These are phyloP conservation scores for Philereme vetulata DNA, from an alignment of 2,888 invertebrate species.

Conservation along the genomic window DNA sequence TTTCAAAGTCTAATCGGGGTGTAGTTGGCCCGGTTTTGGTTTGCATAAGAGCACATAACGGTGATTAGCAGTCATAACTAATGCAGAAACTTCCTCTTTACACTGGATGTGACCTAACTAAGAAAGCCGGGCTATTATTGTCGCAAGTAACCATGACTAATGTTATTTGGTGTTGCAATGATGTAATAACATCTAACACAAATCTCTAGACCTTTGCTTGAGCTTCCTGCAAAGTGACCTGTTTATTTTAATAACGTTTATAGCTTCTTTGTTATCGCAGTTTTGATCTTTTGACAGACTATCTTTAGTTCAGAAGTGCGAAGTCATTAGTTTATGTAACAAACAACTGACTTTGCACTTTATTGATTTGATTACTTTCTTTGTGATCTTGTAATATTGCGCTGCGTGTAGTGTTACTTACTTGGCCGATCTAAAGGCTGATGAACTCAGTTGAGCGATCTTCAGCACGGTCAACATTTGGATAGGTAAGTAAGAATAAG, in stretches of 20 bases:
- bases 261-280: conserved; percentile 18
- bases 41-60: background rate
- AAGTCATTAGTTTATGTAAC: background rate
- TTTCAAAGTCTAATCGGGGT: background rate
- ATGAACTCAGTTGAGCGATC: too few species aligned
- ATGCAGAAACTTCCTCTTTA: conserved; percentile 26
- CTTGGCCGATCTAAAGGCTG: too few species aligned
- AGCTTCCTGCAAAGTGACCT: conserved; percentile 34
- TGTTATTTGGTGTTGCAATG: conserved; percentile 35
- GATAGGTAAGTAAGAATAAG: too few species aligned
- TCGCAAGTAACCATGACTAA: conserved; percentile 43
- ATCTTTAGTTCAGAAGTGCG: background rate
- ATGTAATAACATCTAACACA: conserved; percentile 25
- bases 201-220: conserved; percentile 33
- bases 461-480: too few species aligned
- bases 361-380: background rate
- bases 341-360: background rate
- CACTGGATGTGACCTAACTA: conserved; percentile 34
- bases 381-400: too few species aligned
- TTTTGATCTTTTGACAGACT: background rate
- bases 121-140: conserved; percentile 28
- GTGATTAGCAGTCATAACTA: conserved; percentile 15
- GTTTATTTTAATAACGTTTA: conserved; percentile 21
- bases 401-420: too few species aligned
- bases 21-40: background rate